phyloP scores from a whole-genome alignment of 2,797 vertebrate genomes.

The Dipus sagitta region DNA sequence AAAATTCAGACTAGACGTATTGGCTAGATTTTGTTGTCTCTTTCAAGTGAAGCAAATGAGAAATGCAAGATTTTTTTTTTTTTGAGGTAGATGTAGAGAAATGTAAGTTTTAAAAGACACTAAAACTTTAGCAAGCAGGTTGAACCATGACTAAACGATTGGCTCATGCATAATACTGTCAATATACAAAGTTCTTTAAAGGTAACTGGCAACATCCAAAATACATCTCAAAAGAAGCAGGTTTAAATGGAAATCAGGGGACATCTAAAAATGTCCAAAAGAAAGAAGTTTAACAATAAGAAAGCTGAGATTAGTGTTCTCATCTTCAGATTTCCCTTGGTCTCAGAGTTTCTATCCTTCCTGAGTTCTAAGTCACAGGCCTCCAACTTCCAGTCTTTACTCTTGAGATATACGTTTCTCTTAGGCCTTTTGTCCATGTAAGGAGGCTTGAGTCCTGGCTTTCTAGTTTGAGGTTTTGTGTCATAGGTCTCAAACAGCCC shows the following conservation, averaged over 20 bases:
- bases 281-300: not conserved
- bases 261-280: not conserved
- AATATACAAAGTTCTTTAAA: slow-evolving; percentile 52
- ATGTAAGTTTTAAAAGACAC: slow-evolving; percentile 31
- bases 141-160: slow-evolving; percentile 49
- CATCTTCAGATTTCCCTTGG: slow-evolving; percentile 7
- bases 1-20: slow-evolving; percentile 23
- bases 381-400: slow-evolving; percentile 30
- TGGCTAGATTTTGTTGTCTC: slow-evolving; percentile 14
- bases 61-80: slow-evolving; percentile 20
- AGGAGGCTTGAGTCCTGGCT: not conserved
- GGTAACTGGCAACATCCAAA: slow-evolving; percentile 55
- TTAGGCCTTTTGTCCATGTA: slow-evolving; percentile 9
- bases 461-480: not conserved
- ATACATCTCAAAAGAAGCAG: slow-evolving; percentile 31
- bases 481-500: not conserved
- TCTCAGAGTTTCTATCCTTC: slow-evolving; percentile 25
- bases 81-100: not conserved
- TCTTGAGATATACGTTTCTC: slow-evolving; percentile 31
- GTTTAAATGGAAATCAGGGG: slow-evolving; percentile 36
- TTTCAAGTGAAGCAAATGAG: slow-evolving; percentile 36
- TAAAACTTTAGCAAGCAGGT: slow-evolving; percentile 37
- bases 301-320: slow-evolving; percentile 14
- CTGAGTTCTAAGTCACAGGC: not conserved
- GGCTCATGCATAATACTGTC: slow-evolving; percentile 39